Evolutionary conservation across 2,888 invertebrate species (phyloP).

Genomic region (Schrankia costaestrigalis): DNA sequence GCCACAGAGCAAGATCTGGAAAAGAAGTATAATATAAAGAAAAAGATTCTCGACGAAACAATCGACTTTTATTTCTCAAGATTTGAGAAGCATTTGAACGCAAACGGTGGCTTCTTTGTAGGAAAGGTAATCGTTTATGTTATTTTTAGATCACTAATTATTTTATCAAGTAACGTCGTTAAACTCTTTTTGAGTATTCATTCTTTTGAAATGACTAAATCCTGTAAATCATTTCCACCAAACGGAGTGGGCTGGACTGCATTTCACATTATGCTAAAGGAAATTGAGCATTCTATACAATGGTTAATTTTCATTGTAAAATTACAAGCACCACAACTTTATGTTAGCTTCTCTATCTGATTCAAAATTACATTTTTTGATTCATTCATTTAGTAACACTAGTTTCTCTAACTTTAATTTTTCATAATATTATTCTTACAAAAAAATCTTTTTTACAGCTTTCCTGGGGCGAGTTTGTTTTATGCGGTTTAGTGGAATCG

Average conservation of each 20-base stretch:
- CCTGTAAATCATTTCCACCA: no score
- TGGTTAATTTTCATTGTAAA: no score
- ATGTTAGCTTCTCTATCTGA: no score
- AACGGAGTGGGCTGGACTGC: no score
- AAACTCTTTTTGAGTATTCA: background rate
- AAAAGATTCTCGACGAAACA: conserved; percentile 44
- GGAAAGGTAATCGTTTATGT: conserved; percentile 40
- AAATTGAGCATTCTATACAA: no score
- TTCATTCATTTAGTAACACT: no score
- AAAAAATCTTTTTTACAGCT: conserved; percentile 39
- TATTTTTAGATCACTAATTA: background rate
- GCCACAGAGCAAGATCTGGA: conserved; percentile 40
- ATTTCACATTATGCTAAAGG: no score
- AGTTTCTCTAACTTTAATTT: background rate
- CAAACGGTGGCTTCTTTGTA: conserved; percentile 55
- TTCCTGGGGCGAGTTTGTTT: conserved; percentile 64
- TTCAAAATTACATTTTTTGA: no score
- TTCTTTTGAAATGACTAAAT: background rate
- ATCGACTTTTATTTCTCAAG: conserved; percentile 56
- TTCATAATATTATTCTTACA: background rate
- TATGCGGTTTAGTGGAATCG: conserved; percentile 57
- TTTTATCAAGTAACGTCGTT: background rate
- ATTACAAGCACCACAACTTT: no score
- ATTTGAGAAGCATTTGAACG: conserved; percentile 56
- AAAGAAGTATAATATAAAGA: conserved; percentile 43